Evolutionary conservation across 92 coral and sea anemone species (phyloP).

Genomic region (Metridium senile): DNA sequence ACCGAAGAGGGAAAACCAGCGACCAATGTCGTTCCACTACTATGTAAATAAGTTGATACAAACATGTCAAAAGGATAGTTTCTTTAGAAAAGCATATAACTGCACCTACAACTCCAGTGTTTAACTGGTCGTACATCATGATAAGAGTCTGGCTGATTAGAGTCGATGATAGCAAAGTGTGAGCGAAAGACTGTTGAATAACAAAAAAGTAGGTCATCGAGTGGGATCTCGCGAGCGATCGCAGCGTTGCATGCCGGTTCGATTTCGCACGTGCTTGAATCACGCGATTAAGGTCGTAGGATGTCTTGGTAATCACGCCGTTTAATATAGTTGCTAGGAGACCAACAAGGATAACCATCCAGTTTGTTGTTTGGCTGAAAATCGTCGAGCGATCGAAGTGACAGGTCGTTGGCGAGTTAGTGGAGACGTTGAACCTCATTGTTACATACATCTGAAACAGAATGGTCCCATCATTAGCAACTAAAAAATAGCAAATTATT

Average conservation of each 20-base stretch:
- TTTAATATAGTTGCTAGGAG: constrained; percentile 11
- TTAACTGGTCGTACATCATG: neutral
- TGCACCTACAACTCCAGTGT: neutral
- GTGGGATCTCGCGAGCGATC: constrained; percentile 10
- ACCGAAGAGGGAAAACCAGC: constrained; percentile 29
- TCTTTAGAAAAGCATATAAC: neutral
- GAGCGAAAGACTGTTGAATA: constrained; percentile 17
- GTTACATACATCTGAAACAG: no score
- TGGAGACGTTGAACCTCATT: neutral
- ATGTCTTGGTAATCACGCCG: neutral
- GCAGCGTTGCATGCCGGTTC: neutral
- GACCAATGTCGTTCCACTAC: constrained; percentile 39
- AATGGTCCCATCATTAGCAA: no score
- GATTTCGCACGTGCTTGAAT: neutral
- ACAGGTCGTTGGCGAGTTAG: neutral
- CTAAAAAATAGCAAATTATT: no score
- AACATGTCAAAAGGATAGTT: constrained; percentile 13
- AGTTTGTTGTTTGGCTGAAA: neutral
- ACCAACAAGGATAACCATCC: neutral
- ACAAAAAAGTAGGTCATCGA: constrained; percentile 18
- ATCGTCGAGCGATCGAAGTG: neutral
- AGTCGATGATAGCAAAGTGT: neutral
- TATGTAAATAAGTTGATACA: constrained; percentile 28
- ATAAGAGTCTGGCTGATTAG: neutral
- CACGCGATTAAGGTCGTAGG: neutral